Conservation (phyloP, 1,140 invertebrate genomes). For the Orius laevigatus region DNA sequence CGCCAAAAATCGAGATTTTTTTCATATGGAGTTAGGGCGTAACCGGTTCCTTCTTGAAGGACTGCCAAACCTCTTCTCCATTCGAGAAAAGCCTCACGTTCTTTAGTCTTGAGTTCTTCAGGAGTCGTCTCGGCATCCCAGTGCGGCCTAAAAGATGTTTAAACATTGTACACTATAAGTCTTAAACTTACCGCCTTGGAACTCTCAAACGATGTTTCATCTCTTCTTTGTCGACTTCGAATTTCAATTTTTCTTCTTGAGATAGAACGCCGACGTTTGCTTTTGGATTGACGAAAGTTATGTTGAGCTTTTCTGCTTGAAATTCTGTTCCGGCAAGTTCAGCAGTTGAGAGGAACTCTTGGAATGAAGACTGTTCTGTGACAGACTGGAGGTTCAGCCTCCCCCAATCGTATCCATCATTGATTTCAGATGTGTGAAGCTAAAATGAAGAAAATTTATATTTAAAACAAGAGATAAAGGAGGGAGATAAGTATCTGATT, state of each 20-base stretch:
- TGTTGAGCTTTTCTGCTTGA: slow-evolving; percentile 70
- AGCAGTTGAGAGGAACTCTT: slow-evolving; percentile 90
- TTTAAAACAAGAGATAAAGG: background rate
- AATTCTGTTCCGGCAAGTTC: slow-evolving; percentile 88
- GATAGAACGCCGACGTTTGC: slow-evolving; percentile 42
- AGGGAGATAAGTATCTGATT: background rate
- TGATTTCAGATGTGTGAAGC: slow-evolving; percentile 72
- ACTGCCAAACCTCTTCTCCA: slow-evolving; percentile 70
- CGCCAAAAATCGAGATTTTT: slow-evolving; percentile 97
- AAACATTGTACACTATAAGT: too few species aligned
- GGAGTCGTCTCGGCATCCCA: slow-evolving; percentile 61
- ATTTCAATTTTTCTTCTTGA: slow-evolving; percentile 39
- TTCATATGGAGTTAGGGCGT: slow-evolving; percentile 91
- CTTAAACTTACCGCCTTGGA: slow-evolving; percentile 41
- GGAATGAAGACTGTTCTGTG: slow-evolving; percentile 86
- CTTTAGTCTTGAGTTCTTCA: slow-evolving; percentile 57
- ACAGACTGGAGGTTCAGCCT: slow-evolving; percentile 80
- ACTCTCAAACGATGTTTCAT: slow-evolving; percentile 53
- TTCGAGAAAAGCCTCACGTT: slow-evolving; percentile 67
- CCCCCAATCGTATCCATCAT: slow-evolving; percentile 82
- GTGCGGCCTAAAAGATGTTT: slow-evolving; percentile 48
- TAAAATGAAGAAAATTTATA: slow-evolving; percentile 28
- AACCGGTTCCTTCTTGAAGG: slow-evolving; percentile 61
- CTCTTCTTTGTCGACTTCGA: slow-evolving; percentile 44
- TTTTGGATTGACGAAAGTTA: slow-evolving; percentile 53